phyloP scores from a whole-genome alignment of 2,797 vertebrate species.

The Pyrocephalus nanus region DNA sequence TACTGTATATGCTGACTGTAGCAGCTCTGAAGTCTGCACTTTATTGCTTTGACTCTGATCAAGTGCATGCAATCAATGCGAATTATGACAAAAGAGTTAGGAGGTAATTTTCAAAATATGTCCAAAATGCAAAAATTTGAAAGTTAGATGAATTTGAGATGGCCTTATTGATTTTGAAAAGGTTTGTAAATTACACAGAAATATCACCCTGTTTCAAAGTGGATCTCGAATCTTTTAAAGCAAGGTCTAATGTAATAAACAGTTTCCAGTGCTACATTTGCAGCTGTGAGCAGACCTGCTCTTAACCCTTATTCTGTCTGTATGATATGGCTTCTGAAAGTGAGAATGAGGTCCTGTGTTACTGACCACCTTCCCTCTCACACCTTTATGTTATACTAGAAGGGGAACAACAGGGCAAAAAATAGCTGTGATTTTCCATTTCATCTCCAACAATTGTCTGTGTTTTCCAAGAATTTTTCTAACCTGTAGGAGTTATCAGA shows the following conservation, averaged over 20 bases:
- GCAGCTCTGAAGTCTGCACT: slow-evolving; percentile 41
- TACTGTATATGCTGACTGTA: slow-evolving; percentile 68
- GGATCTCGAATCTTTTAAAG: slow-evolving; percentile 44
- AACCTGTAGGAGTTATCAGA: neutral
- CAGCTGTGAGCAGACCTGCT: neutral
- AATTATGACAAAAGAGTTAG: slow-evolving; percentile 67
- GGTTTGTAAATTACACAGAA: slow-evolving; percentile 61
- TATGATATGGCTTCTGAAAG: neutral
- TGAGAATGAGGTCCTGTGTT: neutral
- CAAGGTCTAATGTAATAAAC: slow-evolving; percentile 21
- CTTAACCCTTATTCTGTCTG: neutral
- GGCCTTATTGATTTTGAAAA: slow-evolving; percentile 69
- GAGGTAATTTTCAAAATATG: slow-evolving; percentile 72
- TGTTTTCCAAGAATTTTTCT: neutral
- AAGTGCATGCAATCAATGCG: slow-evolving; percentile 69
- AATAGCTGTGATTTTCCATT: neutral
- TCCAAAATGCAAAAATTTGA: slow-evolving; percentile 73
- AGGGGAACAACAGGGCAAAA: neutral
- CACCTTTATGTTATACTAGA: neutral
- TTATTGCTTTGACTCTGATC: slow-evolving; percentile 73
- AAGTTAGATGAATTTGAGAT: slow-evolving; percentile 56
- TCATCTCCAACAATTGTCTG: neutral
- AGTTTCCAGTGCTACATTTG: neutral
- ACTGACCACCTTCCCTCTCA: neutral
- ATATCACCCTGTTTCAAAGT: slow-evolving; percentile 43